Evolutionary conservation across 2,888 invertebrate species (phyloP).

Genomic region (Hecatera dysodea): DNA sequence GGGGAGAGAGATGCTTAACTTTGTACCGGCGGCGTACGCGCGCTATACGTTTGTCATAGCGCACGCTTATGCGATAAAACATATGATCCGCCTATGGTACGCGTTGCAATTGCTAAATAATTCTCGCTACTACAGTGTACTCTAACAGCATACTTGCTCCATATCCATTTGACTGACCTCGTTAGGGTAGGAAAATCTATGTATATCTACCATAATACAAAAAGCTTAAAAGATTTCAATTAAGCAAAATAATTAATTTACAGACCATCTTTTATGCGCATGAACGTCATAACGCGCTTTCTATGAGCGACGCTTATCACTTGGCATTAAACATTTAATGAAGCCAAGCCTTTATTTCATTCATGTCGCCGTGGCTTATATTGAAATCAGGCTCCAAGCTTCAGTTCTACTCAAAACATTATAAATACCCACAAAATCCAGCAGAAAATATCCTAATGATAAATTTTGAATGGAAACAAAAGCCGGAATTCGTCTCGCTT

Average conservation of each 20-base stretch:
- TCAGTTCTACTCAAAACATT: constrained; percentile 9
- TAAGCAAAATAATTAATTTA: constrained; percentile 3
- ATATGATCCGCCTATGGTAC: no score
- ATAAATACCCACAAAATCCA: constrained; percentile 37
- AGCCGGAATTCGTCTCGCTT: constrained; percentile 76
- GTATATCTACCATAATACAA: not conserved
- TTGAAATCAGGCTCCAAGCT: constrained; percentile 13
- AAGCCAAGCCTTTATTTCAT: constrained; percentile 25
- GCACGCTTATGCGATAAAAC: no score
- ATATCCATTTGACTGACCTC: not conserved
- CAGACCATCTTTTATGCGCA: not conserved
- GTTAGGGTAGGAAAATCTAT: no score
- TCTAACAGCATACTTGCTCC: not conserved
- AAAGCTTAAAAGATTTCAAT: not conserved
- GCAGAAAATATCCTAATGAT: constrained; percentile 48
- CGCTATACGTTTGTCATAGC: no score
- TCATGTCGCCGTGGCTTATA: not conserved
- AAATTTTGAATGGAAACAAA: constrained; percentile 71
- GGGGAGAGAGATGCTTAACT: no score
- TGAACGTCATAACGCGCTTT: constrained; percentile 10
- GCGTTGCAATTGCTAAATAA: not conserved
- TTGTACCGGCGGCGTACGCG: no score
- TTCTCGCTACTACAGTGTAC: no score
- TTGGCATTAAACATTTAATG: constrained; percentile 36
- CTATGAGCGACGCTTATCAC: not conserved